Percentiles rank a stretch among this genome's conserved stretches.
Evolutionary conservation across 2,888 invertebrate species (phyloP).

Genomic region (Beris morrisii): DNA sequence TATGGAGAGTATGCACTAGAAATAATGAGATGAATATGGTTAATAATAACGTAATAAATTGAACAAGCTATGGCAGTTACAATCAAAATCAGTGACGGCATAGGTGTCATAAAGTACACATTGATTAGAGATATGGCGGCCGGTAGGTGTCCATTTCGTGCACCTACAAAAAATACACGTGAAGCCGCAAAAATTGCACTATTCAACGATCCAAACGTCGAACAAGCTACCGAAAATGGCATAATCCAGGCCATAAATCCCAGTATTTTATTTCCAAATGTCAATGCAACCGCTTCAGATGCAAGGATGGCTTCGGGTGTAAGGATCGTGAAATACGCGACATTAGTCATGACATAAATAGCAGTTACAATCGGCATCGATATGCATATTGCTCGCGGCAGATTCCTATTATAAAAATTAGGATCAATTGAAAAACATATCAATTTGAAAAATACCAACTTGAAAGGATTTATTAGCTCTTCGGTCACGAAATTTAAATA

Average conservation of each 20-base stretch:
- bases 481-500: conserved; percentile 94
- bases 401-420: conserved; percentile 61
- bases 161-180: conserved; percentile 87
- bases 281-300: conserved; percentile 91
- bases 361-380: conserved; percentile 88
- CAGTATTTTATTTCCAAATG: conserved; percentile 85
- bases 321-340: conserved; percentile 88
- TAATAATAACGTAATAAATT: neutral
- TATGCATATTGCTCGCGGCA: conserved; percentile 88
- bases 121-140: conserved; percentile 82
- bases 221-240: conserved; percentile 94
- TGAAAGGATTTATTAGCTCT: conserved; percentile 87
- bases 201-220: conserved; percentile 93
- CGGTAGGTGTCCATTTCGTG: conserved; percentile 84
- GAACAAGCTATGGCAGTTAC: conserved; percentile 59
- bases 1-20: conserved; percentile 82
- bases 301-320: conserved; percentile 76
- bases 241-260: conserved; percentile 88
- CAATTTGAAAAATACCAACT: conserved; percentile 60
- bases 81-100: conserved; percentile 84
- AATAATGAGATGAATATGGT: conserved; percentile 43
- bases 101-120: conserved; percentile 77
- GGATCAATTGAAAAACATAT: conserved; percentile 1
- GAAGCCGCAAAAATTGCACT: conserved; percentile 95
- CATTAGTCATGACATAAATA: conserved; percentile 84